A percentile compares a stretch with the other conserved stretches of the same genome.
Evolutionary conservation across 92 coral and sea anemone genomes (phyloP).

Genomic region (Parazoanthus darwini): DNA sequence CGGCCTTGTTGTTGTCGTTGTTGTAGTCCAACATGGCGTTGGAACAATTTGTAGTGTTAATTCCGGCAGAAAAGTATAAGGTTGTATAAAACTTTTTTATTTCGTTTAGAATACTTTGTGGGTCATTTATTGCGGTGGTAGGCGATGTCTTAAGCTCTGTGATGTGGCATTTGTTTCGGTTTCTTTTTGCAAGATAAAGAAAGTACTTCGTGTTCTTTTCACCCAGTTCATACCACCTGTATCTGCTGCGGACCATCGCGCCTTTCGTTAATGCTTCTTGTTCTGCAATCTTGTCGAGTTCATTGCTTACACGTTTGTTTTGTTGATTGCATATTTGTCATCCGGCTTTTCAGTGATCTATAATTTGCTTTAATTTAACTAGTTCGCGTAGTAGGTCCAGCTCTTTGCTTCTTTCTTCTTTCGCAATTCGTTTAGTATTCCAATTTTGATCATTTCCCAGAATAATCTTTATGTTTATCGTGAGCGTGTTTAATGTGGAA

Average conservation of each 20-base stretch:
- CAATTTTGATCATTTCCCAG: slow-evolving; percentile 17
- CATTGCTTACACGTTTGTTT: slow-evolving; percentile 29
- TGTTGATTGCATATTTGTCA: not conserved
- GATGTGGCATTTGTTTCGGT: no score
- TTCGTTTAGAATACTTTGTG: no score
- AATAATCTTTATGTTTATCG: not conserved
- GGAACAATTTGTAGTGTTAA: no score
- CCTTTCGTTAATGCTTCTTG: slow-evolving; percentile 45
- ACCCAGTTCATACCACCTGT: slow-evolving; percentile 13
- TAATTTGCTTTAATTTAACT: slow-evolving; percentile 9
- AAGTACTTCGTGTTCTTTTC: no score
- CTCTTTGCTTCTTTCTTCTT: slow-evolving; percentile 6
- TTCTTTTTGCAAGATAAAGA: no score
- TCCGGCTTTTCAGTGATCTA: slow-evolving; percentile 35
- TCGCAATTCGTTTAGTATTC: slow-evolving; percentile 13
- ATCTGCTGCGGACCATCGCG: slow-evolving; percentile 41
- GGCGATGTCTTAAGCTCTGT: no score
- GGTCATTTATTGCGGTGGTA: no score
- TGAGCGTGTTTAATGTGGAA: no score
- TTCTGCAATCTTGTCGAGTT: slow-evolving; percentile 36
- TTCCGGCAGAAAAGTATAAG: no score
- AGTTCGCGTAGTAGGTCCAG: slow-evolving; percentile 28
- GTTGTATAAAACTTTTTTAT: no score
- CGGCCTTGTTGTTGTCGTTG: no score
- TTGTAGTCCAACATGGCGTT: no score